Base-by-base conservation (phyloP, 1,140 invertebrate species). In the Meloidogyne chitwoodi region DNA sequence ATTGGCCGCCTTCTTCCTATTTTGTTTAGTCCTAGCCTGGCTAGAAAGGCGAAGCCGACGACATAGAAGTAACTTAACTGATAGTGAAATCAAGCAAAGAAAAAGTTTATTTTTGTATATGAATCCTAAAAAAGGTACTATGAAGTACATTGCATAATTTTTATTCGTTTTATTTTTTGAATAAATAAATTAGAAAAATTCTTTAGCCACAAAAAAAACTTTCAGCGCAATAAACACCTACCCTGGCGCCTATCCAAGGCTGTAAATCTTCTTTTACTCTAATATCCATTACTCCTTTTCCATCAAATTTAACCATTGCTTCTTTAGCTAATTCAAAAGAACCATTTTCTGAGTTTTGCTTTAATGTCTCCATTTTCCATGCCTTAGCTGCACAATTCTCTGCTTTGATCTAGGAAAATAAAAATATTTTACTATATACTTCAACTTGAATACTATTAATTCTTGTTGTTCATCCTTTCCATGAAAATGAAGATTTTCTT, bases 1-100 rank as follows among this genome's bases (percentile, higher is more conserved):
- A 12, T 61, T 64, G 48, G 41, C 71, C 19, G 56, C 71, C 10
- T 73, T 73, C n/a, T 64, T 73, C 19, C 14, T 73, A 64, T 64
- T 73, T 31, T 73, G 71, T 10, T 64, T 73, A 64, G 10, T 73
- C 38, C 11, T 73, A 34, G 56, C 71, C 4, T 73, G 71, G 56
- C 24, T 73, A 22, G 71, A 73, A 64, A 61, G 71, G 16, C n/a
- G 56, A 19, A 61, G 71, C 14, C 71, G 71, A 19, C 56, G 56
- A 24, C 68, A 44, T 41, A 56, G 19, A 56, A 56, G 6, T 8
- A n/a, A n/a, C n/a, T n/a, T n/a, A n/a, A 56, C 16, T n/a, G 44
- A 48, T 48, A 8, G 19, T 56, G 48, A n/a, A n/a, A n/a, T 56
- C 19, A 56, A 56, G n/a, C 19, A n/a, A 56, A 56, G 19, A n/a